A percentile compares a stretch with the other conserved stretches of the same genome.
Conservation (phyloP, 2,113 vertebrate species). For the Potamarius usumacintae region DNA sequence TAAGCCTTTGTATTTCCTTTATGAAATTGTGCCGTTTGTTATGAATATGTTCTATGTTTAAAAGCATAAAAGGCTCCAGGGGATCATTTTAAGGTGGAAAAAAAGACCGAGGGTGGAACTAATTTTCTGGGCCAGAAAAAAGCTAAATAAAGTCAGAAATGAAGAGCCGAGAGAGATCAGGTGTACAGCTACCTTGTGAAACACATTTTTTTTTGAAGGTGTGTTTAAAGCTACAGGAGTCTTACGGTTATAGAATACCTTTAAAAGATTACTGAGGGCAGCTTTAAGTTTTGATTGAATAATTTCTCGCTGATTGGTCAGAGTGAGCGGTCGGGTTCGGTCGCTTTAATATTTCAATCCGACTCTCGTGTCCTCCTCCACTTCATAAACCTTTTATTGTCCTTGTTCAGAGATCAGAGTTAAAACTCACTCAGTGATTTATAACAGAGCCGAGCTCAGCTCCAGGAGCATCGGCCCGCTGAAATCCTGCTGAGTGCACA, state of each 20-base stretch:
- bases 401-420: not conserved
- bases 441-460: not conserved
- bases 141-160: no score
- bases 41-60: no score
- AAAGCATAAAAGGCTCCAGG: no score
- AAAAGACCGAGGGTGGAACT: no score
- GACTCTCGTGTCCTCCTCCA: not conserved
- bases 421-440: not conserved
- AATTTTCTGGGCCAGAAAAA: no score
- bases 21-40: no score
- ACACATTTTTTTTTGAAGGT: no score
- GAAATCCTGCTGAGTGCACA: not conserved
- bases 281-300: not conserved
- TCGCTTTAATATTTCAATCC: not conserved
- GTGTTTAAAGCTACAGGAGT: not conserved
- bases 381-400: not conserved
- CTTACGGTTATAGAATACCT: not conserved
- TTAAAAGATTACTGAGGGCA: not conserved
- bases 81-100: no score
- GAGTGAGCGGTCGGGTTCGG: not conserved
- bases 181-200: not conserved
- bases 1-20: no score
- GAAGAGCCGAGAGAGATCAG: no score
- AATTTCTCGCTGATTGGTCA: not conserved
- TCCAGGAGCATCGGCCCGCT: not conserved